These are phyloP conservation scores for Tethya wilhelma DNA, from an alignment of 37 sponge, comb jelly and placozoan genomes.

Conservation along the genomic window DNA sequence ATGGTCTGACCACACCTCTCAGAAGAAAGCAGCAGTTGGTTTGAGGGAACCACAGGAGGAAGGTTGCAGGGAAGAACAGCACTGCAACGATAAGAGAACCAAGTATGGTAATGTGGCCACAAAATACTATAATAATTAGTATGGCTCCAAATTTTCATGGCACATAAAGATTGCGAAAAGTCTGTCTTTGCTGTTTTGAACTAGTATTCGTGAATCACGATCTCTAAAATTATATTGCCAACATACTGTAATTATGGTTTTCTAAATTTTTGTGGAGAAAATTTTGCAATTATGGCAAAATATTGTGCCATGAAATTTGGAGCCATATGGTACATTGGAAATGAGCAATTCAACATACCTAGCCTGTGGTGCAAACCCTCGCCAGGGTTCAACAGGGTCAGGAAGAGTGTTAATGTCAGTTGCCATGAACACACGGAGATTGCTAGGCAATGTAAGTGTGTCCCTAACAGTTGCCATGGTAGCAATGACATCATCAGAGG, in stretches of 20 bases:
- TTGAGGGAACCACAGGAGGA: slow-evolving; percentile 19
- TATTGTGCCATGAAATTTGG: neutral
- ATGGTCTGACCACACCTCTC: slow-evolving; percentile 13
- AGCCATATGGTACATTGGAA: neutral
- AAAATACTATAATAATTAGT: neutral
- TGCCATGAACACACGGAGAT: slow-evolving; percentile 59
- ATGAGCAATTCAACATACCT: slow-evolving; percentile 2
- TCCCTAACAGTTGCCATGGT: slow-evolving; percentile 42
- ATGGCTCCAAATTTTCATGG: no score
- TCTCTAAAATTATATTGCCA: no score
- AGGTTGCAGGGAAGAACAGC: neutral
- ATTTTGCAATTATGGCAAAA: no score
- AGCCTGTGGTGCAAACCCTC: neutral
- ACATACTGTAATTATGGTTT: no score
- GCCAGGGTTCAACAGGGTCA: slow-evolving; percentile 39
- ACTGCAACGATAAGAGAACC: neutral
- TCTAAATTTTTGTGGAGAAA: no score
- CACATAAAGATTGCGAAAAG: no score
- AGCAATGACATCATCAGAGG: slow-evolving; percentile 43
- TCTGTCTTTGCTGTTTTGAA: no score
- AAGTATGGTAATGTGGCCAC: neutral
- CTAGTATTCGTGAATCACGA: no score
- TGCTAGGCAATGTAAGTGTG: slow-evolving; percentile 33
- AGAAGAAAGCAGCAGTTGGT: neutral
- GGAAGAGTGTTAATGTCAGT: slow-evolving; percentile 29